These are phyloP conservation scores for Pyrocephalus nanus DNA, from an alignment of 2,797 vertebrate species.

Conservation along the genomic window DNA sequence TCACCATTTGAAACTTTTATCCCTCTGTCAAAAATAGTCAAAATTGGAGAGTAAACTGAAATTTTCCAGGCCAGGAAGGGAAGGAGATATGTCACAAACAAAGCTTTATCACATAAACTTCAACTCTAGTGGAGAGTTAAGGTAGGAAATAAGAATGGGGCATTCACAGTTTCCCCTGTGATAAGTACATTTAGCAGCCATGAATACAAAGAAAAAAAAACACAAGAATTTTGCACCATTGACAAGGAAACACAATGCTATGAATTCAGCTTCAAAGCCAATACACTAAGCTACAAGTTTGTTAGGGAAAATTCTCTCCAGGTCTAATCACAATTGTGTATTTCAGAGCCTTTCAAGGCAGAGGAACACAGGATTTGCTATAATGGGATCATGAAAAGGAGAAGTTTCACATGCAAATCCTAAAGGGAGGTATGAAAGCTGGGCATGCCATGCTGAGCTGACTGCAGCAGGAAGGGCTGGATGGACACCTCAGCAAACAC, in stretches of 20 bases:
- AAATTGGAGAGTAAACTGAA: not conserved
- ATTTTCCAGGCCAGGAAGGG: not conserved
- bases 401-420: not conserved
- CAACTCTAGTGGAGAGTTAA: not conserved
- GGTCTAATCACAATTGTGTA: not conserved
- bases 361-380: not conserved
- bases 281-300: not conserved
- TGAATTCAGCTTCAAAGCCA: not conserved
- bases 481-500: not conserved
- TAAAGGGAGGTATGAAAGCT: not conserved
- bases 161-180: not conserved
- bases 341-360: not conserved
- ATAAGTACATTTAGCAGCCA: not conserved
- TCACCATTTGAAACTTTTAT: not conserved
- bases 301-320: not conserved
- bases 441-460: not conserved
- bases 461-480: not conserved
- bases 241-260: not conserved
- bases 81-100: not conserved
- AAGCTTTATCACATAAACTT: not conserved
- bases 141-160: not conserved
- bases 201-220: not conserved
- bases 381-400: not conserved
- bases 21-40: not conserved
- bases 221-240: not conserved